Base-by-base conservation (phyloP, 2,113 vertebrate species). In the Lophochroa leadbeateri region DNA sequence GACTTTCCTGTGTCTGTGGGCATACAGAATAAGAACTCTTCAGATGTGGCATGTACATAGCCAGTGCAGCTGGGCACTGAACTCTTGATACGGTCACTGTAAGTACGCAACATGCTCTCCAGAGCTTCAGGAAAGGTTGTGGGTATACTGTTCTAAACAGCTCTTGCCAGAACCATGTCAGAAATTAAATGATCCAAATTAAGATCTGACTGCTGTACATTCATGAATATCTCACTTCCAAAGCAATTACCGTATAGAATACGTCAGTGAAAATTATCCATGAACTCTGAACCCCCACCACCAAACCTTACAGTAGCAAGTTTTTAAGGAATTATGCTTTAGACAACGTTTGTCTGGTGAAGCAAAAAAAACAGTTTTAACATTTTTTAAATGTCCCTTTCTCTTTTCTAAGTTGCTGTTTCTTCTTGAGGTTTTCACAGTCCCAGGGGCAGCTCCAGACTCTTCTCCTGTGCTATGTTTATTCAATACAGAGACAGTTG, bases 381-480 rank as follows among this genome's bases (percentile, higher is more conserved):
- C 7, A n/a, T 90, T 67, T 76, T 74, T 33, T 65, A 47, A 53
- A 79, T 33, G 23, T 15, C 28, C 19, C 41, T 80, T 75, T 77
- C 63, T 85, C 44, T 86, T 68, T 43, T 43, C 50, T 64, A 82
- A 85, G 39, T 77, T 84, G 37, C 43, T 94, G 2, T 68, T 94
- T 95, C 94, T 94, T 82, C 93, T 96, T 93, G 88, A 95, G 76
- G 88, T 21, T 94, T 84, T 55, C 64, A 37, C 15, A 78, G 64
- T 92, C 43, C 47, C 4, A 3, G 65, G 52, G 52, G 84, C 65
- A 86, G 74, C 39, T 77, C 84, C 86, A 89, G 69, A 41, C 39
- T 84, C 86, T 71, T 64, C 80, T 94, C 58, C 83, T 37, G 10
- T 0, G 0, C 21, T 68, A 2, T 74, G 52, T 92, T 94, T 94